Conservation (phyloP, 2,888 invertebrate genomes). For the Pyralis farinalis region DNA sequence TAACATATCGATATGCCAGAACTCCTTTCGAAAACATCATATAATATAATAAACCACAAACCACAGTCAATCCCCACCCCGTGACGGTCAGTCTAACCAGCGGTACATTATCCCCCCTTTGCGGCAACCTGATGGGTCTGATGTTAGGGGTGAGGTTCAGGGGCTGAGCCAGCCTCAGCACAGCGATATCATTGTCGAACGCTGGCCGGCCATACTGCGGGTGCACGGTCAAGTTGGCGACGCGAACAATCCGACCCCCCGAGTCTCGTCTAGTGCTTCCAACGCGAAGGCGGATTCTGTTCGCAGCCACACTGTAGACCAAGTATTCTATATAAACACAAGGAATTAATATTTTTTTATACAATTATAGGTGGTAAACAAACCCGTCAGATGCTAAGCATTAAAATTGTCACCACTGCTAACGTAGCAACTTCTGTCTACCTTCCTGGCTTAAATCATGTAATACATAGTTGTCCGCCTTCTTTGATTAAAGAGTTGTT, state of each 20-base stretch:
- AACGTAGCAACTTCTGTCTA: no score
- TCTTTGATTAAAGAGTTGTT: no score
- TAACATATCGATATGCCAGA: no score
- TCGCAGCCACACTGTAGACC: conserved; percentile 43
- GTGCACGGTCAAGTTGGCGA: conserved; percentile 59
- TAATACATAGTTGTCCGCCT: no score
- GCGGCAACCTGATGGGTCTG: conserved; percentile 56
- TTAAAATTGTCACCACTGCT: no score
- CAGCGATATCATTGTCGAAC: conserved; percentile 72
- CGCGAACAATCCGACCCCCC: conserved; percentile 62
- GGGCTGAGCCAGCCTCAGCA: conserved; percentile 50
- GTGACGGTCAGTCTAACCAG: conserved; percentile 65
- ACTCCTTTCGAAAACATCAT: no score
- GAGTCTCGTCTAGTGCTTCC: conserved; percentile 70
- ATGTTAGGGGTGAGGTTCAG: conserved; percentile 47
- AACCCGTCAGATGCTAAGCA: no score
- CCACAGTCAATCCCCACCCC: conserved; percentile 73
- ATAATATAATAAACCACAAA: conserved; percentile 30
- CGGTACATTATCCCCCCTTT: conserved; percentile 51
- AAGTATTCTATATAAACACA: no score
- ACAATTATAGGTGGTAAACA: no score
- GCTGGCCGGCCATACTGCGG: conserved; percentile 58
- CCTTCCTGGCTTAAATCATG: no score
- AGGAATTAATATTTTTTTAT: no score
- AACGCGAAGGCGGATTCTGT: conserved; percentile 55